Evolutionary conservation across 2,888 invertebrate genomes (phyloP).

Genomic region (Macaria notata): DNA sequence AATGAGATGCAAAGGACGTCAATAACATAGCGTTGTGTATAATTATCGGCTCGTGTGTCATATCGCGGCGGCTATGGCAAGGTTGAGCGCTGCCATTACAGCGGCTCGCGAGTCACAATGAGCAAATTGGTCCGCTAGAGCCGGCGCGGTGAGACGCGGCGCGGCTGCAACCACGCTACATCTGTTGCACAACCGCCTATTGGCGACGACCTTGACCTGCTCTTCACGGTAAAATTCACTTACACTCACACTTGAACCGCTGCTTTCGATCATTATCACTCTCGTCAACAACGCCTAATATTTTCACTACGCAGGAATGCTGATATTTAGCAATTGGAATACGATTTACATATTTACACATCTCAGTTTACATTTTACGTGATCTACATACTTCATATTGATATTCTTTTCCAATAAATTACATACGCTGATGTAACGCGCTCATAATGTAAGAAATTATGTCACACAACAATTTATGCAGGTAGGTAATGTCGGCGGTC

Average conservation of each 20-base stretch:
- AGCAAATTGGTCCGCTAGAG: conserved; percentile 22
- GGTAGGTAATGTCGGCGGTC: background rate
- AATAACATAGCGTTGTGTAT: conserved; percentile 38
- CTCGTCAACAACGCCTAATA: background rate
- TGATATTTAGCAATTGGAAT: no score
- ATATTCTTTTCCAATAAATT: conserved; percentile 1
- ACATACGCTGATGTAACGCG: background rate
- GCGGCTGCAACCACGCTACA: conserved; percentile 38
- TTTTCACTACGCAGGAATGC: no score
- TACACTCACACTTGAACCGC: conserved; percentile 61
- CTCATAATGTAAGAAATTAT: conserved; percentile 1
- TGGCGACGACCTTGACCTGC: conserved; percentile 71
- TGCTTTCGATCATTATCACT: conserved; percentile 18
- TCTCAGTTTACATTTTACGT: background rate
- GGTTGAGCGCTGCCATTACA: conserved; percentile 28
- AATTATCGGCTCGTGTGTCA: conserved; percentile 34
- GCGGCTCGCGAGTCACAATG: conserved; percentile 19
- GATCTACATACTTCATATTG: background rate
- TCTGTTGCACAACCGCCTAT: conserved; percentile 65
- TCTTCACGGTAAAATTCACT: conserved; percentile 68
- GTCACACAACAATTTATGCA: conserved; percentile 1
- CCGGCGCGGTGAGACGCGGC: background rate
- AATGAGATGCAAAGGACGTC: conserved; percentile 41
- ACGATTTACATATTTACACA: no score
- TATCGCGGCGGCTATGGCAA: conserved; percentile 24